Base-by-base conservation (phyloP, 1,140 invertebrate species). In the Heliothis virescens region DNA sequence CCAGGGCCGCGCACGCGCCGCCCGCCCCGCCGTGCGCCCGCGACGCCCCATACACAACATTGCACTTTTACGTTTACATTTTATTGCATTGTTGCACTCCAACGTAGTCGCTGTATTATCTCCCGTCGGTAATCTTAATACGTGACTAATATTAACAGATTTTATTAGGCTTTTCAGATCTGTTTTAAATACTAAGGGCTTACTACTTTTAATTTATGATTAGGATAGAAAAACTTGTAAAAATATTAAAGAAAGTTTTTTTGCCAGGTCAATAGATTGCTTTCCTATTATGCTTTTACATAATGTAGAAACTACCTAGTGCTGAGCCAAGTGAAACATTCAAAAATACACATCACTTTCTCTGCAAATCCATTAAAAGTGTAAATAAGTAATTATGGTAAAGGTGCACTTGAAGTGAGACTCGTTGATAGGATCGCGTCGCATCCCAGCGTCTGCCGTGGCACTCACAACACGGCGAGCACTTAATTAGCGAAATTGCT, bases 401-500 rank as follows among this genome's bases (percentile, higher is more conserved):
- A 67, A 21, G n/a, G 2, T 47, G 65, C 18, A 71, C 67, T 72
- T 41, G 29, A 60, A 50, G 34, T 48, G 13, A 47, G 55, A 47
- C 50, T 21, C n/a, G 29, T 79, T 81, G 79, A 79, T 75, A 55
- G 52, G 21, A 57, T 11, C 26, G 76, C 53, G 77, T 62, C 59
- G 34, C 71, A 59, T 69, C 79, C 18, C 72, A 60, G 1, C 29
- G 57, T 59, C 55, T 57, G 41, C 26, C 65, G 63, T 15, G 69
- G 78, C 71, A 77, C 50, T 34, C 59, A 18, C 47, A 26, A 76
- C 74, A 85, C 82, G 62, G 77, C 86, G 86, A 84, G 84, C 87
- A 87, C 89, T 90, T 92, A 92, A 92, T 92, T 92, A 92, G 89
- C 82, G 86, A 92, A 89, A 91, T 90, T 88, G 87, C 82, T 81